Percentiles rank a stretch among this genome's conserved stretches.
Evolutionary conservation across 2,113 vertebrate species (phyloP).

Genomic region (Brienomyrus brachyistius): DNA sequence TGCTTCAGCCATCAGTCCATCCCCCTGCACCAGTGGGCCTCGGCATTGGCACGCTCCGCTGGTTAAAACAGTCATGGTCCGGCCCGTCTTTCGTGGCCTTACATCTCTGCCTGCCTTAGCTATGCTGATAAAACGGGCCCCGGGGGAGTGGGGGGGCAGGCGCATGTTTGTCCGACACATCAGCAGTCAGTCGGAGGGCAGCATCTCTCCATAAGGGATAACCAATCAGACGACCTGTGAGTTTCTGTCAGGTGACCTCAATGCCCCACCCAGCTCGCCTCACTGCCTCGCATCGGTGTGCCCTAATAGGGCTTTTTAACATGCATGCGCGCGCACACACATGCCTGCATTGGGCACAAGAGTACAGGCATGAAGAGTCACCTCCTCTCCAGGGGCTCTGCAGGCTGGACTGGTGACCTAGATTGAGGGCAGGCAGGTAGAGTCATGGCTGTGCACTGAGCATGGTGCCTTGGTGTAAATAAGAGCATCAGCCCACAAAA

Average conservation of each 20-base stretch:
- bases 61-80: not conserved
- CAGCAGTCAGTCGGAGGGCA: not conserved
- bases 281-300: not conserved
- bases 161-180: conserved; percentile 1
- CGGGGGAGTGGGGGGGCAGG: not conserved
- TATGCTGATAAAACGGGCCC: not conserved
- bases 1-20: not conserved
- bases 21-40: not conserved
- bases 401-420: conserved; percentile 13
- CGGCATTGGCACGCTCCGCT: not conserved
- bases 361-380: not conserved
- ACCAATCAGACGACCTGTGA: conserved; percentile 1
- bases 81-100: not conserved
- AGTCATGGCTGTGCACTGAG: not conserved
- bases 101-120: not conserved
- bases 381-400: not conserved
- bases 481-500: not conserved
- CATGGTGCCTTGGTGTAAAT: not conserved
- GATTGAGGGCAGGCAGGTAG: conserved; percentile 6
- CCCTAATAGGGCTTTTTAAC: not conserved
- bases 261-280: not conserved
- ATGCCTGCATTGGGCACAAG: not conserved
- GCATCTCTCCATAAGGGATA: not conserved
- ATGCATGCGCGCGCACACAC: not conserved
- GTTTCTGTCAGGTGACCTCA: not conserved